Evolutionary conservation across 2,113 vertebrate species (phyloP).

Genomic region (Sorex fumeus): DNA sequence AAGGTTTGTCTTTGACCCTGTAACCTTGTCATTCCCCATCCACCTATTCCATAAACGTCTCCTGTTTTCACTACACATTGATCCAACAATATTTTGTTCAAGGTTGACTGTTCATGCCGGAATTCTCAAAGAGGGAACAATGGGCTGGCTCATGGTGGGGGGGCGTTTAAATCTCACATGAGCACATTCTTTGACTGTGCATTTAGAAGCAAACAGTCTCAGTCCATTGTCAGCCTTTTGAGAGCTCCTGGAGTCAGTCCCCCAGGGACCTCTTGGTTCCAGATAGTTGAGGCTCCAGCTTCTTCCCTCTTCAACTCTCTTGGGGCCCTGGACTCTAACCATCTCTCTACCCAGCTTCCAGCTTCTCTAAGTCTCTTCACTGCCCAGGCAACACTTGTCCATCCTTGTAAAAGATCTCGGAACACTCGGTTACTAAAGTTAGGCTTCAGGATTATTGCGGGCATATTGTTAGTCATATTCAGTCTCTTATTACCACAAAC

Average conservation of each 20-base stretch:
- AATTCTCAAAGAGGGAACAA: neutral
- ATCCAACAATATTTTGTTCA: neutral
- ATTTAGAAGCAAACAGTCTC: neutral
- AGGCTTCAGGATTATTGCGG: constrained; percentile 22
- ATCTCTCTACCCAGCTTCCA: neutral
- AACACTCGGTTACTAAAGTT: constrained; percentile 54
- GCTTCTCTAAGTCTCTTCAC: neutral
- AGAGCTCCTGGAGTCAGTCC: neutral
- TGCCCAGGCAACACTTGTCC: neutral
- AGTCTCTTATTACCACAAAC: neutral
- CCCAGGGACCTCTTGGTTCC: neutral
- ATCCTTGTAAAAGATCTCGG: neutral
- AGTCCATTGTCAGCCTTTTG: neutral
- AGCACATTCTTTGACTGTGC: neutral
- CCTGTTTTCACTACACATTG: neutral
- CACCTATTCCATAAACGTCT: neutral
- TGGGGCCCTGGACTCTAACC: neutral
- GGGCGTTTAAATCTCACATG: neutral
- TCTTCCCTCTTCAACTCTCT: neutral
- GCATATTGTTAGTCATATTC: constrained; percentile 24
- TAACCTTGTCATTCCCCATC: neutral
- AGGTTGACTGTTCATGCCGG: neutral
- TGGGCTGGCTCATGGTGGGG: neutral
- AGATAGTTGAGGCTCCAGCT: neutral
- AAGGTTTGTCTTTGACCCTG: neutral